Evolutionary conservation across 2,113 vertebrate genomes (phyloP), one percentile per base, ranked within the genome.

Genomic region (Vanacampus margaritifer): DNA sequence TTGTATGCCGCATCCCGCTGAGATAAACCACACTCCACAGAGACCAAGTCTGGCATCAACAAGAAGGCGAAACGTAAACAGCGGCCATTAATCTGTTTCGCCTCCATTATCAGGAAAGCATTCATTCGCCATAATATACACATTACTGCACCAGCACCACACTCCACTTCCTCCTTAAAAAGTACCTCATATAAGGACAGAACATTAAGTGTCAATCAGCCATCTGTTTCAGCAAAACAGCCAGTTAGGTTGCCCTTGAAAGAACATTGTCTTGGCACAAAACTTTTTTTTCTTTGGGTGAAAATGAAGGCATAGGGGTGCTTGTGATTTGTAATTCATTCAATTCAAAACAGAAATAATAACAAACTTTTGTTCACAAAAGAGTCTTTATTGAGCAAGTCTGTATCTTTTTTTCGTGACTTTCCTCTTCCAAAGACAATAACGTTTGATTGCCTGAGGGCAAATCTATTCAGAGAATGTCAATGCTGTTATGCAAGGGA

Each of bases 51-150:
- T 39, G 19, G 14, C 28, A 17, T 65, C 61, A 71, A 68, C 21
- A 64, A 43, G 68, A 73, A 10, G n/a, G 26, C 71, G 53, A 57
- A 69, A 67, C 59, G 26, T 64, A 69, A 79, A 79, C 65, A 73
- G 41, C 41, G 70, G 26, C 45, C 1, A 11, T 69, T 57, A 53
- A 74, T 81, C 54, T 56, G 16, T 69, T 65, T 73, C 54, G 73
- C 36, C 43, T 71, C 36, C 36, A 2, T 24, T 35, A 73, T 81
- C 68, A 76, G 41, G 67, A 46, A 43, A 58, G 70, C 65, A 79
- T 80, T 82, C 61, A 81, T 36, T 69, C 69, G 36, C 46, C 65
- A 83, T 73, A 76, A 81, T 67, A 65, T 61, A 73, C 26, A 68
- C 26, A 64, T 71, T 69, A 70, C 43, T 36, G 32, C 60, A 28